A percentile compares a stretch with the other conserved stretches of the same genome.
phyloP scores from a whole-genome alignment of 1,140 invertebrate species.

The Cydia splendana region DNA sequence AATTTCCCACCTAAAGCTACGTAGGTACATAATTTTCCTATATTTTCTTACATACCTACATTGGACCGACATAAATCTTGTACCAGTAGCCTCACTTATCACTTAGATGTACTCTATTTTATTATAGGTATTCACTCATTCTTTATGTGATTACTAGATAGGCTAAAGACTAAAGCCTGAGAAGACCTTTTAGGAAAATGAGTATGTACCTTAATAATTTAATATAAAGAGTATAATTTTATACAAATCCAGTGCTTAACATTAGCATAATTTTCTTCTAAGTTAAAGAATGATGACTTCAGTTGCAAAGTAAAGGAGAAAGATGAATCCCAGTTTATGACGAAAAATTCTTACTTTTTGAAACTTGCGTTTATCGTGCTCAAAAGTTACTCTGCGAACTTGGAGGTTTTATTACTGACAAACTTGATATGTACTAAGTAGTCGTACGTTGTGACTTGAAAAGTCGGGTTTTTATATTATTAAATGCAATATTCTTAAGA shows the following conservation, averaged over 20 bases:
- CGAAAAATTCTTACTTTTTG: not conserved
- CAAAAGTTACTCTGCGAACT: constrained; percentile 5
- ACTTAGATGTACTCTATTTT: too few species aligned
- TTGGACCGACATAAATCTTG: too few species aligned
- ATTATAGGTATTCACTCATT: too few species aligned
- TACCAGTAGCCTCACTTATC: too few species aligned
- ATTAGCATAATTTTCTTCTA: not conserved
- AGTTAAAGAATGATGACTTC: not conserved
- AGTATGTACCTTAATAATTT: too few species aligned
- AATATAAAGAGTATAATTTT: too few species aligned
- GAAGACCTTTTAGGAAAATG: too few species aligned
- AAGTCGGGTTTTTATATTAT: not conserved
- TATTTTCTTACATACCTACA: too few species aligned
- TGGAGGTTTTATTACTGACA: constrained; percentile 21
- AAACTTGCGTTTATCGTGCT: not conserved
- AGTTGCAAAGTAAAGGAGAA: not conserved
- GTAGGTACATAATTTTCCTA: too few species aligned
- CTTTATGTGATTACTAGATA: too few species aligned
- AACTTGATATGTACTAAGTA: not conserved
- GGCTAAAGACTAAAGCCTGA: too few species aligned
- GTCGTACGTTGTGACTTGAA: constrained; percentile 1
- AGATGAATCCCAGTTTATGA: not conserved
- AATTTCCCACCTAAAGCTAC: too few species aligned
- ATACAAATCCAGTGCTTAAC: not conserved
- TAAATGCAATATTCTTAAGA: constrained; percentile 1